A percentile compares a stretch with the other conserved stretches of the same genome.
Evolutionary conservation across 2,888 invertebrate species (phyloP).

Genomic region (Conistra vaccinii): DNA sequence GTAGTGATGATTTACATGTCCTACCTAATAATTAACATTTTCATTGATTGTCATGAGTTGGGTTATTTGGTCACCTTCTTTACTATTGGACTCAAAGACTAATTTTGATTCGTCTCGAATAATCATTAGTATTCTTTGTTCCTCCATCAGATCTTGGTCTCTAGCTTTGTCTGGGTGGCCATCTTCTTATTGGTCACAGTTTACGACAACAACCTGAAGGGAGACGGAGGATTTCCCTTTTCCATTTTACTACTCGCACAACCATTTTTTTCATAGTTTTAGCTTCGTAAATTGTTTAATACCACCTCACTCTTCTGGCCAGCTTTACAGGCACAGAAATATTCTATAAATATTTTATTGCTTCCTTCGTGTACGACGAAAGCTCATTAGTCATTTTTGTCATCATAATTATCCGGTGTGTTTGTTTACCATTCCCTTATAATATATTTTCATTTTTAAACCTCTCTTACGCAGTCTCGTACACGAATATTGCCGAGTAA

Average conservation of each 20-base stretch:
- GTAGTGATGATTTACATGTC: too few relatives aligned
- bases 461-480: neutral
- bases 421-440: slow-evolving; percentile 26
- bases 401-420: slow-evolving; percentile 61
- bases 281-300: slow-evolving; percentile 53
- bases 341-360: slow-evolving; percentile 72
- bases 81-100: neutral
- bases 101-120: neutral
- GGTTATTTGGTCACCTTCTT: neutral
- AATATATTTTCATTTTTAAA: slow-evolving; percentile 25
- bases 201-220: neutral
- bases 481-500: slow-evolving; percentile 13
- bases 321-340: slow-evolving; percentile 65
- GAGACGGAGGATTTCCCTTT: neutral
- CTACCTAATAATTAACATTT: too few relatives aligned
- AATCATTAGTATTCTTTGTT: neutral
- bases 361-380: slow-evolving; percentile 68
- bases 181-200: neutral
- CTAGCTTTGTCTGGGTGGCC: neutral
- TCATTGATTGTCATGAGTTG: slow-evolving; percentile 3
- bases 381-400: slow-evolving; percentile 71
- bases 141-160: neutral
- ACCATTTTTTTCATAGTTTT: slow-evolving; percentile 26
- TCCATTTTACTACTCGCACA: neutral
- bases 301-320: slow-evolving; percentile 44